A percentile compares a stretch with the other conserved stretches of the same genome.
Conservation (phyloP, 2,113 vertebrate genomes). For the Clupea harengus region DNA sequence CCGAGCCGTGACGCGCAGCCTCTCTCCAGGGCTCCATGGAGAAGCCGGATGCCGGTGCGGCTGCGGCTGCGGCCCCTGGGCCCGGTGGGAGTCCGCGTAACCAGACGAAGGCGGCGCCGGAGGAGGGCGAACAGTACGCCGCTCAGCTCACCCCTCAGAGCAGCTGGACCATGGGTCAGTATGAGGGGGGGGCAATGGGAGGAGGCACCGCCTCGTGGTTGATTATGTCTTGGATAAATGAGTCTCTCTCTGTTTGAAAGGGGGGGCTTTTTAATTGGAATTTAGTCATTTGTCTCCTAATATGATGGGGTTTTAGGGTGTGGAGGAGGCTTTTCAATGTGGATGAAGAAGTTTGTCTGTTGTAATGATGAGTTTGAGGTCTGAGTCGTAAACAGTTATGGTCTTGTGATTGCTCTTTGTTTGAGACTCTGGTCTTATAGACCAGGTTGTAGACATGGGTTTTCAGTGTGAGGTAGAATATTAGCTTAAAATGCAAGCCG, state of each 20-base stretch:
- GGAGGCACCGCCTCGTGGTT: background rate
- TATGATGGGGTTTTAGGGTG: background rate
- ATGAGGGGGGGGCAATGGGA: background rate
- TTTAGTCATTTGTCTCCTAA: background rate
- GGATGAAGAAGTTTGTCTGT: background rate
- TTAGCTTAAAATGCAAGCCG: background rate
- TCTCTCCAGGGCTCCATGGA: background rate
- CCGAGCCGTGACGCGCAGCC: background rate
- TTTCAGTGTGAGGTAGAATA: background rate
- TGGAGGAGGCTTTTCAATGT: background rate
- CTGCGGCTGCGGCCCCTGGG: conserved; percentile 16
- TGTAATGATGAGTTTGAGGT: background rate
- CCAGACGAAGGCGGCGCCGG: conserved; percentile 59
- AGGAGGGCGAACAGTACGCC: conserved; percentile 49
- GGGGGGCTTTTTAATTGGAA: background rate
- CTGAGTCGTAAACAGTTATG: background rate
- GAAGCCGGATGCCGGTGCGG: background rate
- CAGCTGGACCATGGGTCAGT: conserved; percentile 58
- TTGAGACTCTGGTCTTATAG: background rate
- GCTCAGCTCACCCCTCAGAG: conserved; percentile 52
- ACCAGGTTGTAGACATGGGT: background rate
- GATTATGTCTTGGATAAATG: conserved; percentile 10
- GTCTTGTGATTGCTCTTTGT: background rate
- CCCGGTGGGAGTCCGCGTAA: conserved; percentile 42
- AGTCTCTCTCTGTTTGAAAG: background rate